These are phyloP conservation scores for Cyclargus thomasi DNA, from an alignment of 1,140 invertebrate species.

Conservation along the genomic window DNA sequence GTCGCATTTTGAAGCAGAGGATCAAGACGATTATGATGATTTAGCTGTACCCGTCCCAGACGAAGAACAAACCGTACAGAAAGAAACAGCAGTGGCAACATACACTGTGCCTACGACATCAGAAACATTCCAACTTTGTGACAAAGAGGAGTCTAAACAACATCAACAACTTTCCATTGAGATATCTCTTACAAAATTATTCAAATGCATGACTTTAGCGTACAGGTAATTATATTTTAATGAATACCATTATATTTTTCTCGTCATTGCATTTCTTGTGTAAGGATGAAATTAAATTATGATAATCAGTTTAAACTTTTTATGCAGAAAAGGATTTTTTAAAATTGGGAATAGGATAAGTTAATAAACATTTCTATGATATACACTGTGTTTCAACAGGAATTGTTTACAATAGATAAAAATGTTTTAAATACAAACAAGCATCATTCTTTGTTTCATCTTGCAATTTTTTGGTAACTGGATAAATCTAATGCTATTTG, in stretches of 20 bases:
- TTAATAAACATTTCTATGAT: no score
- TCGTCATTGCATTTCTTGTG: not conserved
- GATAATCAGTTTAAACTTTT: no score
- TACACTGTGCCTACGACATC: slow-evolving; percentile 50
- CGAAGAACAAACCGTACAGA: slow-evolving; percentile 64
- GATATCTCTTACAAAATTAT: slow-evolving; percentile 94
- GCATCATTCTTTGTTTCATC: no score
- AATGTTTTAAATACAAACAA: no score
- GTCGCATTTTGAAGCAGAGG: slow-evolving; percentile 95
- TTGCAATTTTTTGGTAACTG: no score
- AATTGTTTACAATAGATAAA: no score
- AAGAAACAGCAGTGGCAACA: slow-evolving; percentile 65
- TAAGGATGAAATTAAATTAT: no score
- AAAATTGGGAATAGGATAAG: no score
- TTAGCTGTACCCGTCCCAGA: slow-evolving; percentile 86
- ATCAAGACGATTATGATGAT: slow-evolving; percentile 91
- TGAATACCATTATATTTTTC: not conserved
- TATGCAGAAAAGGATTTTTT: no score
- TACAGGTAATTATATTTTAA: slow-evolving; percentile 84
- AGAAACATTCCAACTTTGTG: slow-evolving; percentile 52
- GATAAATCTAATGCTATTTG: no score
- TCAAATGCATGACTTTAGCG: slow-evolving; percentile 96
- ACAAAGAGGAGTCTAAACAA: slow-evolving; percentile 71
- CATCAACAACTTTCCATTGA: slow-evolving; percentile 89
- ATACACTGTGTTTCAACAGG: no score